Percentiles rank a stretch among this genome's conserved stretches.
Evolutionary conservation across 1,140 invertebrate genomes (phyloP).

Genomic region (Holcopasites calliopsidis): DNA sequence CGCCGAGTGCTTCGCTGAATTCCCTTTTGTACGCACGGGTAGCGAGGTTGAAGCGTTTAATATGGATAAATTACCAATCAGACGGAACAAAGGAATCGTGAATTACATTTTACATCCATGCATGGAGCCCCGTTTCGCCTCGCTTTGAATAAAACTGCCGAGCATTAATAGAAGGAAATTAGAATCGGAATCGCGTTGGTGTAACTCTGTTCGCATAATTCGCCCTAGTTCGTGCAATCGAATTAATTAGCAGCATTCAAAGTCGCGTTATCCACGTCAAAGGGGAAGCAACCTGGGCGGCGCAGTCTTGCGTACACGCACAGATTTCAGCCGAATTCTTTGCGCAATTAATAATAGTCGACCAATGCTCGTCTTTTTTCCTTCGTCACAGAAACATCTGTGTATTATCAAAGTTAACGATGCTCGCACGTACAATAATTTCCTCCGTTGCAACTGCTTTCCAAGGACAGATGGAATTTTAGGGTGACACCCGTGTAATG

Average conservation of each 20-base stretch:
- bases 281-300: neutral
- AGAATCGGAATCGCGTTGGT: conserved; percentile 1
- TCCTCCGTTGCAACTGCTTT: neutral
- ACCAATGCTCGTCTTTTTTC: neutral
- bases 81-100: no score
- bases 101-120: no score
- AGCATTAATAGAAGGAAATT: neutral
- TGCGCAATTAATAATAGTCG: neutral
- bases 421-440: neutral
- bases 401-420: no score
- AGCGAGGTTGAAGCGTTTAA: no score
- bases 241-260: conserved; percentile 43
- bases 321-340: neutral
- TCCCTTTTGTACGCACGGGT: no score
- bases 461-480: no score
- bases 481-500: no score
- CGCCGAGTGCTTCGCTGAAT: neutral
- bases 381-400: no score
- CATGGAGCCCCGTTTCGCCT: no score
- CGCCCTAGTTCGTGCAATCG: neutral
- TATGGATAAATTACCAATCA: no score
- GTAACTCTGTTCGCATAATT: no score
- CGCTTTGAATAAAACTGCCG: no score
- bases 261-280: neutral
- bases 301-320: conserved; percentile 26